Evolutionary conservation across 2,797 vertebrate genomes (phyloP), one percentile per base, ranked within the genome.

Genomic region (Crax fasciolata): DNA sequence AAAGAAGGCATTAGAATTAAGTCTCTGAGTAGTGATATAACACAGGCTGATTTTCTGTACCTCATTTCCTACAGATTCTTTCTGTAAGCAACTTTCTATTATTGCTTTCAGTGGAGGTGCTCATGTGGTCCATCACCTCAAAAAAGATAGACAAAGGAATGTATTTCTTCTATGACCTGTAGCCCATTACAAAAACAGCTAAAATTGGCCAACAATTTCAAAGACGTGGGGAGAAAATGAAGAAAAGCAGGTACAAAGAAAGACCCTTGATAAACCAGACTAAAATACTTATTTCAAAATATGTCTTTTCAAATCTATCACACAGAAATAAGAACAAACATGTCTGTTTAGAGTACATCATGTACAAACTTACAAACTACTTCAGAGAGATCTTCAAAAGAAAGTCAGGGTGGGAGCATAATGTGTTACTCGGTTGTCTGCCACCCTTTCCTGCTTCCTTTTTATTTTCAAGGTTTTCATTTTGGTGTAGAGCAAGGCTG

Each of bases 401-500:
- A 41, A 52, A 71, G 24, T 13, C 21, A n/a, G 44, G 14, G 23
- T 58, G 23, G 66, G 48, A 86, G 30, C 30, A 74, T 11, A 2
- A 1, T 7, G 17, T 7, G 35, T 14, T n/a, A 5, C 12, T n/a
- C 52, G 35, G 20, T 20, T 68, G 11, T 13, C 23, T 54, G 61
- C 18, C 48, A 63, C 76, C 38, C 30, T 24, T 59, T 59, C 49
- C 35, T 11, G 1, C 38, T 83, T 54, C 48, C 35, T 67, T 74
- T 28, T 32, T 11, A 4, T 78, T 86, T 46, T 63, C 41, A 35
- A 27, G 27, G 27, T 41, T 89, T 54, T 20, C 11, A 2, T 32
- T 68, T 24, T 46, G 43, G 35, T 44, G 43, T 10, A n/a, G 0
- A 2, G 20, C 39, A 63, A 2, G 1, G 55, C 23, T 2, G 1